Evolutionary conservation across 2,113 vertebrate genomes (phyloP), one percentile per base, ranked within the genome.

Genomic region (Jacana jacana): DNA sequence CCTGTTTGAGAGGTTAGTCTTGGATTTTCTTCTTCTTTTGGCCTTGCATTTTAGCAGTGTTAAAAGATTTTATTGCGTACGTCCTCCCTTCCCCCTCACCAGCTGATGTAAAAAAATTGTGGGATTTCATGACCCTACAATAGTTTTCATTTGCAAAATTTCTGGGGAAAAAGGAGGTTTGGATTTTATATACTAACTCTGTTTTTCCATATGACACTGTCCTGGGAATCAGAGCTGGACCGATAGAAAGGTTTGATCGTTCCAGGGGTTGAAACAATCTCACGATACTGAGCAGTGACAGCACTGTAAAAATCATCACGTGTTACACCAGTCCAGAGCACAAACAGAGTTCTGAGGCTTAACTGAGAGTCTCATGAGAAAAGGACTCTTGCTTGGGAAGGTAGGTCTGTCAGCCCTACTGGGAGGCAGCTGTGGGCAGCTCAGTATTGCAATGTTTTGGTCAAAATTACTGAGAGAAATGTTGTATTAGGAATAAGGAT

Each of bases 1-100:
- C 86, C 57, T 79, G 37, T 79, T 95, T 92, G 65, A 96, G 86
- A 91, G 54, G 78, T 83, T 81, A 85, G 81, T 87, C 85, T 94
- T 60, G 55, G 64, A 66, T 91, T 95, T 95, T 97, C 48, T 52
- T 83, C 57, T 84, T 69, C 78, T 63, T 68, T 84, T 69, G 42
- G 51, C 27, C 60, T 83, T 7, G 2, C 27, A 40, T 91, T 91
- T 91, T 75, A 89, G 48, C 42, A 65, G 37, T 27, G 75, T 93
- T 91, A 96, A 82, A 65, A 87, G 86, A 85, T 82, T 86, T 87
- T 79, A 40, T 69, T 79, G 40, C 3, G 1, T 54, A 33, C 44
- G 28, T 82, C 24, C 9, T 89, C 81, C 40, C 42, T 83, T 54
- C 39, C 40, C 64, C 71, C 70, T 72, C 19, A 28, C 6, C 27